Evolutionary conservation across 2,888 invertebrate species (phyloP), one percentile per base, ranked within the genome.

Genomic region (Thecophora atra): DNA sequence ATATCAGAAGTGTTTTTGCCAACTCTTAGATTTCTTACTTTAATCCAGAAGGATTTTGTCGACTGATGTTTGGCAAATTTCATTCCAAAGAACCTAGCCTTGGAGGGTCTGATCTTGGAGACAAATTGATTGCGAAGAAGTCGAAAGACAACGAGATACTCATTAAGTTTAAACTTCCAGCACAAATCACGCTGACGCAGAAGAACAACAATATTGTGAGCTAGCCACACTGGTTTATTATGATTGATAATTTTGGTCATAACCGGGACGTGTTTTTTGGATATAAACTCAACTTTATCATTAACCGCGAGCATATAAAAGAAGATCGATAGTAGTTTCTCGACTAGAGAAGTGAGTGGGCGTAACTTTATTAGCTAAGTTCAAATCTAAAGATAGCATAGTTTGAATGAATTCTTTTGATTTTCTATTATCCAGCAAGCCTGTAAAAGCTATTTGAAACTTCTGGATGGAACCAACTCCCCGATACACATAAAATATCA

Each of bases 261-360:
- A 4, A 54, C 19, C 2, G 54, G 54, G 21, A 54, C 54, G 21
- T 54, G 54, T 21, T 54, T 54, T 5, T 54, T 54, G 3, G 54
- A 19, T 54, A 54, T 8, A 3, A 54, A 54, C 7, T 54, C 54
- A 54, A 54, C 54, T n/a, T 54, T n/a, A 54, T 54, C 54, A 54
- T 54, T 21, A 8, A 54, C 21, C 54, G 21, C n/a, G 21, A 21
- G 54, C 54, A 54, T 54, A n/a, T 21, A n/a, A n/a, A n/a, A n/a
- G n/a, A n/a, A n/a, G n/a, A n/a, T n/a, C n/a, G n/a, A n/a, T n/a
- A n/a, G n/a, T n/a, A n/a, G n/a, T n/a, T n/a, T n/a, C n/a, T n/a
- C n/a, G n/a, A n/a, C n/a, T n/a, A n/a, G n/a, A n/a, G n/a, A n/a
- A n/a, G n/a, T n/a, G n/a, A n/a, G n/a, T n/a, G n/a, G n/a, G n/a